Conservation (phyloP, 2,888 invertebrate species). For the Lutraria lutraria region DNA sequence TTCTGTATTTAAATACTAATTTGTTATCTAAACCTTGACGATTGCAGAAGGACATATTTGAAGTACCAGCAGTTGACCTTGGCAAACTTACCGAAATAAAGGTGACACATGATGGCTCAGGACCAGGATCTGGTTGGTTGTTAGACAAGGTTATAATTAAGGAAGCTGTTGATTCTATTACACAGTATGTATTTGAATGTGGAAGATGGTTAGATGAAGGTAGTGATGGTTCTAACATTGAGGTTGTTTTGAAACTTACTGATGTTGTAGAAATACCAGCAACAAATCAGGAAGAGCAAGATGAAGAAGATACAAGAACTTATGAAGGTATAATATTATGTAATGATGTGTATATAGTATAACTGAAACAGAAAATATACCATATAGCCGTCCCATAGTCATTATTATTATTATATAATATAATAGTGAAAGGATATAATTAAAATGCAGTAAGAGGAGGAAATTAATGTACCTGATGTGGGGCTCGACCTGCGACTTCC, state of each 20-base stretch:
- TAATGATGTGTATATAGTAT: background rate
- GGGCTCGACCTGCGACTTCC: too few relatives aligned
- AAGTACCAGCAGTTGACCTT: constrained; percentile 82
- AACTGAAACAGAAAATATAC: background rate
- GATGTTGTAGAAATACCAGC: constrained; percentile 53
- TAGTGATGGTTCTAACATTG: constrained; percentile 64
- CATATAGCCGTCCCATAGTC: background rate
- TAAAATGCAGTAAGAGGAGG: too few relatives aligned
- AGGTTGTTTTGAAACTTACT: constrained; percentile 63
- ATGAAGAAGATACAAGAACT: background rate
- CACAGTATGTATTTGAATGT: constrained; percentile 76
- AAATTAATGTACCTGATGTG: too few relatives aligned
- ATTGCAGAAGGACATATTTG: constrained; percentile 80
- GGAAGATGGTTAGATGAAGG: constrained; percentile 75
- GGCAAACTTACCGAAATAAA: constrained; percentile 79
- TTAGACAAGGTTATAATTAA: constrained; percentile 79
- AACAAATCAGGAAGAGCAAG: background rate
- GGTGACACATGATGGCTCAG: constrained; percentile 81
- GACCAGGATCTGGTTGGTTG: constrained; percentile 80
- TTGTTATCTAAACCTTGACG: background rate
- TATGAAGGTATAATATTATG: background rate
- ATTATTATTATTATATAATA: background rate
- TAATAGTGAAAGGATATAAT: background rate
- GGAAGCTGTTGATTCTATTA: constrained; percentile 68
- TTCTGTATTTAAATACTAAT: too few relatives aligned